These are phyloP conservation scores for Euphydryas editha DNA, from an alignment of 2,888 invertebrate species.

Conservation along the genomic window DNA sequence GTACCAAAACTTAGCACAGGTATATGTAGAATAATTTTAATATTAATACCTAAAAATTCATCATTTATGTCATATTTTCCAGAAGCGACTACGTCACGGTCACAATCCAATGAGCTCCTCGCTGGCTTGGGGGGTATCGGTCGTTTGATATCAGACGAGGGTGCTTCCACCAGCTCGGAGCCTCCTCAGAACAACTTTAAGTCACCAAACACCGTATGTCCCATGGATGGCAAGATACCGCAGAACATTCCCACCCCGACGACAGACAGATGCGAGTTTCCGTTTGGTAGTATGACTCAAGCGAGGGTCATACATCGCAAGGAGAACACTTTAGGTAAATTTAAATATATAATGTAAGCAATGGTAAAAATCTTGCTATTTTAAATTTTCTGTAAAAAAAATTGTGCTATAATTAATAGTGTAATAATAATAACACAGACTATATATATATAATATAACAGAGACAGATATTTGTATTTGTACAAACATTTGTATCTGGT, in stretches of 20 bases:
- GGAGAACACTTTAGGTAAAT: constrained; percentile 82
- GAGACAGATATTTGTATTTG: too few relatives aligned
- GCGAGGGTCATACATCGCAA: constrained; percentile 93
- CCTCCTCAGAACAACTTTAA: constrained; percentile 84
- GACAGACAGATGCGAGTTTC: constrained; percentile 87
- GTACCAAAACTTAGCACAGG: too few relatives aligned
- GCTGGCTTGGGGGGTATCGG: constrained; percentile 71
- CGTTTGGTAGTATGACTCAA: constrained; percentile 96
- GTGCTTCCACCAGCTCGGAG: constrained; percentile 69
- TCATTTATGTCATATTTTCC: constrained; percentile 7
- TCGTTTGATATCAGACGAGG: constrained; percentile 43
- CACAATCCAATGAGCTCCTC: constrained; percentile 64
- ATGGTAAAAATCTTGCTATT: too few relatives aligned
- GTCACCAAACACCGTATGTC: constrained; percentile 95
- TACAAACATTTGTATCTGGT: too few relatives aligned
- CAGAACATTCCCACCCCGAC: constrained; percentile 81
- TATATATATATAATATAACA: too few relatives aligned
- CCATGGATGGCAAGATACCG: constrained; percentile 89
- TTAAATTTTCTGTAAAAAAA: too few relatives aligned
- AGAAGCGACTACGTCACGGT: constrained; percentile 71
- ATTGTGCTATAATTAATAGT: too few relatives aligned
- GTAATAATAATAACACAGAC: too few relatives aligned
- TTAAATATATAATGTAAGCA: neutral
- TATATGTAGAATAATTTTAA: too few relatives aligned
- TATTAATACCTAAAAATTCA: too few relatives aligned